Evolutionary conservation across 1,140 invertebrate species (phyloP).

Genomic region (Danaus plexippus): DNA sequence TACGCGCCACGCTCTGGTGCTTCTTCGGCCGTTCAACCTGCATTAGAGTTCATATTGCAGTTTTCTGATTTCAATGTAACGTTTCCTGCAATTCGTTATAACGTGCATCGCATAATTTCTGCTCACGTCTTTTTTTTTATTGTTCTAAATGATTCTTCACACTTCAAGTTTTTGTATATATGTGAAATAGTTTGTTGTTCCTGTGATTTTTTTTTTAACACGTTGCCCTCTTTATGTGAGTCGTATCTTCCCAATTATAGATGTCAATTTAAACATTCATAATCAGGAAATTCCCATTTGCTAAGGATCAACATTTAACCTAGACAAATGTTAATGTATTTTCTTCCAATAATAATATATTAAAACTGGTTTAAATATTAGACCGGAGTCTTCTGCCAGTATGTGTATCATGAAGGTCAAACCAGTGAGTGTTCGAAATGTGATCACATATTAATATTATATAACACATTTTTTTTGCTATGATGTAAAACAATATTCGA

Average conservation of each 20-base stretch:
- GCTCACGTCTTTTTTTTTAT: not conserved
- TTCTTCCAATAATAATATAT: too few species aligned
- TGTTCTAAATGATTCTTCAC: not conserved
- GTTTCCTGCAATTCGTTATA: conserved; percentile 33
- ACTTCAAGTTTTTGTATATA: not conserved
- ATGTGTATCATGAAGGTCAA: too few species aligned
- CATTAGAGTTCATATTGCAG: conserved; percentile 44
- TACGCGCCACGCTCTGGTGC: conserved; percentile 49
- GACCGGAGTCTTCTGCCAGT: conserved; percentile 1
- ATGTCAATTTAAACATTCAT: not conserved
- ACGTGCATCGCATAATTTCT: conserved; percentile 6
- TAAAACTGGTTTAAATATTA: conserved; percentile 8
- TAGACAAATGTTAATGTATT: too few species aligned
- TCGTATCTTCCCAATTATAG: not conserved
- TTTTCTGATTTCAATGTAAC: conserved; percentile 47
- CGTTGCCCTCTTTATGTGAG: not conserved
- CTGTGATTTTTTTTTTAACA: not conserved
- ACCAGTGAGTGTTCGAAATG: too few species aligned
- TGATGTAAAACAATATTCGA: too few species aligned
- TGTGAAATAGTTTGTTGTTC: not conserved
- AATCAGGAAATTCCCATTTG: not conserved
- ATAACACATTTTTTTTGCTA: too few species aligned
- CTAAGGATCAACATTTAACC: not conserved
- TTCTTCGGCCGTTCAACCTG: conserved; percentile 59
- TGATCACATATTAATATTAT: too few species aligned